Percentiles rank a stretch among this genome's conserved stretches.
phyloP scores from a whole-genome alignment of 1,140 invertebrate genomes.

The Rhagoletis zephyria region DNA sequence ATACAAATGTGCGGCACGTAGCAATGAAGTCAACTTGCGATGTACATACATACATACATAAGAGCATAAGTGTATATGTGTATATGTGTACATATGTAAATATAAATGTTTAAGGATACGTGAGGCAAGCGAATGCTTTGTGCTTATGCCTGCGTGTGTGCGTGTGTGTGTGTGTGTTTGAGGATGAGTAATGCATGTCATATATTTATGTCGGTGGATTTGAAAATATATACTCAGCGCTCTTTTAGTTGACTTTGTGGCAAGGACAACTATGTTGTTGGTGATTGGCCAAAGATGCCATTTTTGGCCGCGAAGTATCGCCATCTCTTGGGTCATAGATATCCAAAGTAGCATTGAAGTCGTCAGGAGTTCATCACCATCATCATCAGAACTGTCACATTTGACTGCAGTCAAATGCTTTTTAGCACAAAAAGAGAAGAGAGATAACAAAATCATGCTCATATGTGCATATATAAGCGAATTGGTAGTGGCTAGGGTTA shows the following conservation, averaged over 20 bases:
- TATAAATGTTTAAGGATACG: not conserved
- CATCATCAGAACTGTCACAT: constrained; percentile 17
- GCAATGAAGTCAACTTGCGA: not conserved
- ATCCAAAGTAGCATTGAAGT: not conserved
- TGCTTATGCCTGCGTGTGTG: not conserved
- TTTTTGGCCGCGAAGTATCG: not conserved
- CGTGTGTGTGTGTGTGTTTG: not conserved
- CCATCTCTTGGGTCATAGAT: not conserved
- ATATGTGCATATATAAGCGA: not conserved
- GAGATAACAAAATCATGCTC: too few relatives aligned
- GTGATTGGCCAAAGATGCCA: not conserved
- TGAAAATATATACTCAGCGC: constrained; percentile 3
- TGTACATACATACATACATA: not conserved
- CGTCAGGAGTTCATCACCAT: not conserved
- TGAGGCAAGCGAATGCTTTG: not conserved
- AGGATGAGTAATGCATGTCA: not conserved
- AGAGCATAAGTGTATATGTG: not conserved
- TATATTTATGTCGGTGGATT: constrained; percentile 10
- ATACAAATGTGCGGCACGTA: constrained; percentile 45
- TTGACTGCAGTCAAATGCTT: not conserved
- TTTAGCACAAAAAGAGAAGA: not conserved
- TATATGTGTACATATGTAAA: not conserved
- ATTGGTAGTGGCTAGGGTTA: not conserved
- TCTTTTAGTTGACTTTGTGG: constrained; percentile 21
- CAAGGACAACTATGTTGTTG: not conserved